Percentiles rank a stretch among this genome's conserved stretches.
Evolutionary conservation across 2,797 vertebrate genomes (phyloP).

Genomic region (Scomberomorus guttatus): DNA sequence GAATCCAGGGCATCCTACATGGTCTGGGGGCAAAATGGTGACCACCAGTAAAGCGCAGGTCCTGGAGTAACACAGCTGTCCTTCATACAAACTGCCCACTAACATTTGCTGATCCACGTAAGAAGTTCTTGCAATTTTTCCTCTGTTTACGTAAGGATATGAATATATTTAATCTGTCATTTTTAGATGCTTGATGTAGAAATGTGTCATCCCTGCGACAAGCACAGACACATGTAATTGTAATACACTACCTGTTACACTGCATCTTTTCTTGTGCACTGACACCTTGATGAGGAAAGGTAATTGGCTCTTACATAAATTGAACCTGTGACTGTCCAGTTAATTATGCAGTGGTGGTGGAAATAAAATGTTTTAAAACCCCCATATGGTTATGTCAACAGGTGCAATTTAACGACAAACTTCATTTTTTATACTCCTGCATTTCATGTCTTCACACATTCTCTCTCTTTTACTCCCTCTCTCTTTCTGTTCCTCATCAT

Average conservation of each 20-base stretch:
- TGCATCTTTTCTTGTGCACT: not conserved
- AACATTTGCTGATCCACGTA: slow-evolving; percentile 37
- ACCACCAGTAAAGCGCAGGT: slow-evolving; percentile 65
- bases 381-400: slow-evolving; percentile 52
- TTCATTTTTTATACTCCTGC: slow-evolving; percentile 63
- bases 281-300: not conserved
- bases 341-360: not conserved
- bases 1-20: slow-evolving; percentile 79
- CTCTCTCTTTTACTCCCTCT: slow-evolving; percentile 42
- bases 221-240: not conserved
- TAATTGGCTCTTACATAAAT: slow-evolving; percentile 5
- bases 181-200: not conserved
- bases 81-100: slow-evolving; percentile 48
- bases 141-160: not conserved
- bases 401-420: slow-evolving; percentile 53
- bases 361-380: not conserved
- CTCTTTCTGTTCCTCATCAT: slow-evolving; percentile 57
- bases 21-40: slow-evolving; percentile 71
- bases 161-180: not conserved
- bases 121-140: slow-evolving; percentile 25
- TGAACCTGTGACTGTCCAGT: not conserved
- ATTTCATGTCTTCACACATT: slow-evolving; percentile 30
- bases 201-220: not conserved
- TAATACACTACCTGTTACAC: not conserved
- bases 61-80: slow-evolving; percentile 81